phyloP scores from a whole-genome alignment of 2,113 vertebrate species.

The Lutjanus erythropterus region DNA sequence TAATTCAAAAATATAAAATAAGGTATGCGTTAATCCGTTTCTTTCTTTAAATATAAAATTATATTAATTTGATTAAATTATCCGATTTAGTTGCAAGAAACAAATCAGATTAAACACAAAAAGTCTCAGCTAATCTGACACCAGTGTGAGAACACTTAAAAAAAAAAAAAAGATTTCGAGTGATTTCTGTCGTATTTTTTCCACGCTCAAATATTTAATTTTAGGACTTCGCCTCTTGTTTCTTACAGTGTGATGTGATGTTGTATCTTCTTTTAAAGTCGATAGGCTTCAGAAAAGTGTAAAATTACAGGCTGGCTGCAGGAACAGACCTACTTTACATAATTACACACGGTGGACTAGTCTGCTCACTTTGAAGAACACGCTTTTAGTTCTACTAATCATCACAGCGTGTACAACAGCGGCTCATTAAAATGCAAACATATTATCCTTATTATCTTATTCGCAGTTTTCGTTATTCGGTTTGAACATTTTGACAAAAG shows the following conservation, averaged over 20 bases:
- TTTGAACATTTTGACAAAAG: conserved; percentile 56
- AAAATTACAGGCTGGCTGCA: conserved; percentile 56
- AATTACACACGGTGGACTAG: conserved; percentile 61
- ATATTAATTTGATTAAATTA: neutral
- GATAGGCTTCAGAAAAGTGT: conserved; percentile 30
- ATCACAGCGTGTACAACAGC: conserved; percentile 44
- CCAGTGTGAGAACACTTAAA: conserved; percentile 13
- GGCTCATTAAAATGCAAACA: conserved; percentile 62
- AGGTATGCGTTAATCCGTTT: too few species aligned
- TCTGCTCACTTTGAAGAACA: conserved; percentile 74
- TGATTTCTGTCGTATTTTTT: neutral
- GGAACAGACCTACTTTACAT: conserved; percentile 55
- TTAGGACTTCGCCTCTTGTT: neutral
- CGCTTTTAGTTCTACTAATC: conserved; percentile 72
- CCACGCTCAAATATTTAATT: neutral
- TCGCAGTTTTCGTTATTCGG: conserved; percentile 45
- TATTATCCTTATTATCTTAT: conserved; percentile 80
- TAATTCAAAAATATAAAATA: neutral
- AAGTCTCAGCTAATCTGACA: conserved; percentile 13
- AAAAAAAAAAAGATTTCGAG: neutral
- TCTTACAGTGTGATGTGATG: neutral
- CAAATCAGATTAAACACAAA: neutral
- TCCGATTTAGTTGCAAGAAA: neutral
- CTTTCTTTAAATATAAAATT: neutral
- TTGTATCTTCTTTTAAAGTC: conserved; percentile 21